Percentiles rank a stretch among this genome's conserved stretches.
Evolutionary conservation across 2,888 invertebrate genomes (phyloP).

Genomic region (Diloba caeruleocephala): DNA sequence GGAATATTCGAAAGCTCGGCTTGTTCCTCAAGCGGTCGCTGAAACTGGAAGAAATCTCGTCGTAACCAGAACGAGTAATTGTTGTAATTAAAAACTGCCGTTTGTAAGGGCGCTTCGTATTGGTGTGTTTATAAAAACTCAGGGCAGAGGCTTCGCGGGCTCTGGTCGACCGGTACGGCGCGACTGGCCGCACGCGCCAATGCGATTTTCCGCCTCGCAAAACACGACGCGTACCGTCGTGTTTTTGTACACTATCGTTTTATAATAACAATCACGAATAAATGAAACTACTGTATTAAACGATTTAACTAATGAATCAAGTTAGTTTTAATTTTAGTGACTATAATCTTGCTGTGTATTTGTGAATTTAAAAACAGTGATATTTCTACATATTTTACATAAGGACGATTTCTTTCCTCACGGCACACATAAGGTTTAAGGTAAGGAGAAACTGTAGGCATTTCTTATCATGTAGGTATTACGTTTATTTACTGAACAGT

Average conservation of each 20-base stretch:
- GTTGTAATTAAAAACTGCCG: constrained; percentile 77
- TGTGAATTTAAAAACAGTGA: constrained; percentile 51
- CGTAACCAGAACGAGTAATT: constrained; percentile 81
- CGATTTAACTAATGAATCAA: constrained; percentile 12
- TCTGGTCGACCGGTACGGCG: constrained; percentile 60
- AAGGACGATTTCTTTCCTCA: constrained; percentile 48
- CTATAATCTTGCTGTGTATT: constrained; percentile 24
- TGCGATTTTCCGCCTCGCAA: constrained; percentile 34
- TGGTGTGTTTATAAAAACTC: constrained; percentile 72
- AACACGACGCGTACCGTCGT: constrained; percentile 11
- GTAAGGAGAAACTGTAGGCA: constrained; percentile 48
- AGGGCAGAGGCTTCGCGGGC: constrained; percentile 70
- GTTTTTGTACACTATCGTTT: neutral
- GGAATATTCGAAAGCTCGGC: constrained; percentile 46
- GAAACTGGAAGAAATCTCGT: constrained; percentile 82
- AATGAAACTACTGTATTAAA: neutral
- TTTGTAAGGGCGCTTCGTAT: constrained; percentile 72
- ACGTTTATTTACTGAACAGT: constrained; percentile 16
- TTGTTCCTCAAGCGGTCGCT: constrained; percentile 49
- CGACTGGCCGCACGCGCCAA: constrained; percentile 64
- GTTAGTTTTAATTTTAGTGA: constrained; percentile 25
- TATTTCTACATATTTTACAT: constrained; percentile 43
- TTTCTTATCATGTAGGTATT: constrained; percentile 26
- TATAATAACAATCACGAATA: constrained; percentile 6
- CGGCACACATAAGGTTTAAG: constrained; percentile 52